Evolutionary conservation across 2,113 vertebrate genomes (phyloP).

Genomic region (Sporophila hypoxantha): DNA sequence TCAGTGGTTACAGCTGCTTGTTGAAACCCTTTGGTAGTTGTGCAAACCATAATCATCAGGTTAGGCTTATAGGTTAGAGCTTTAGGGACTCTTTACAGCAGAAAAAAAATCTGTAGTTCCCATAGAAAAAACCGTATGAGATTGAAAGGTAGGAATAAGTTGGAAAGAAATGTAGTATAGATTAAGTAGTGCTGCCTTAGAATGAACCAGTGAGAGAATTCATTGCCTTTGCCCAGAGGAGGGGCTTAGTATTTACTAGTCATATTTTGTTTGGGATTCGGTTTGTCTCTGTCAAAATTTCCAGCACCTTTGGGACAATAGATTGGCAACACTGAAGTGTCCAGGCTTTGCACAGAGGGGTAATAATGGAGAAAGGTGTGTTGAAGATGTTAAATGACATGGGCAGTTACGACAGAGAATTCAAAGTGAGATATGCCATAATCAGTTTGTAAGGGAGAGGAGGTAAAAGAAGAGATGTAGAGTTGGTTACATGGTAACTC

Average conservation of each 20-base stretch:
- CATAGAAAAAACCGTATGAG: background rate
- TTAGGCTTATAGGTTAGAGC: background rate
- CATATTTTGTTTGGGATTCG: background rate
- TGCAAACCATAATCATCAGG: background rate
- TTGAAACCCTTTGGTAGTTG: background rate
- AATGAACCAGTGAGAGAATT: background rate
- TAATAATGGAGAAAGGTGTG: background rate
- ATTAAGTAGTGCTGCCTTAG: background rate
- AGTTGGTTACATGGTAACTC: background rate
- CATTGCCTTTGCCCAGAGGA: background rate
- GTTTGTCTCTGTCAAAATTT: background rate
- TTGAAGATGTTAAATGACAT: background rate
- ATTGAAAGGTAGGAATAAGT: background rate
- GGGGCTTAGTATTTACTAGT: background rate
- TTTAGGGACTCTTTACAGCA: background rate
- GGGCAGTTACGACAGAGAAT: background rate
- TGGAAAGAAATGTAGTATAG: background rate
- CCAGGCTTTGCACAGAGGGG: background rate
- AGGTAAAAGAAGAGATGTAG: background rate
- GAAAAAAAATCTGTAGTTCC: background rate
- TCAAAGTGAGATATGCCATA: background rate
- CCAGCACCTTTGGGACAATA: background rate
- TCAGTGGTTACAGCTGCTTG: background rate
- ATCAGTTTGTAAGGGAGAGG: background rate
- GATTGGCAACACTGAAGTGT: background rate